Conservation (phyloP, 2,797 vertebrate species). For the Myripristis murdjan region DNA sequence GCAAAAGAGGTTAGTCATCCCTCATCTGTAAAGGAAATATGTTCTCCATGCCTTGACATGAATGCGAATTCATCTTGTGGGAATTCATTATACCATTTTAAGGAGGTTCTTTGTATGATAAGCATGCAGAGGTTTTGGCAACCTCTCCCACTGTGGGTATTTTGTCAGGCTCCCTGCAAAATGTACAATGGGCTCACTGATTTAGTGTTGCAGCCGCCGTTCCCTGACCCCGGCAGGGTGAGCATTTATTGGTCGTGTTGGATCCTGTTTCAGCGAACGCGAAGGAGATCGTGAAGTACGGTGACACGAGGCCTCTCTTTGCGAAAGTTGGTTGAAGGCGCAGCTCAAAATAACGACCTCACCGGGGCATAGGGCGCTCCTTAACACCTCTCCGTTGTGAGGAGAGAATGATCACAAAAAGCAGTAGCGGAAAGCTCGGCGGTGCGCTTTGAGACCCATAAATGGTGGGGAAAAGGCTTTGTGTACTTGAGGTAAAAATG, state of each 20-base stretch:
- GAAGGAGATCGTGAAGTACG: constrained; percentile 31
- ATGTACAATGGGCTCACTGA: constrained; percentile 63
- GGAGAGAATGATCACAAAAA: constrained; percentile 51
- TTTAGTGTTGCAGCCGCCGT: constrained; percentile 51
- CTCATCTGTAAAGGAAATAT: constrained; percentile 8
- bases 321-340: constrained; percentile 34
- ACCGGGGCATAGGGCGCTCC: constrained; percentile 35
- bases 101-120: constrained; percentile 49
- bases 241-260: constrained; percentile 27
- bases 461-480: constrained; percentile 36
- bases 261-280: constrained; percentile 47
- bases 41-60: constrained; percentile 32
- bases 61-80: constrained; percentile 44
- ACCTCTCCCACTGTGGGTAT: constrained; percentile 31
- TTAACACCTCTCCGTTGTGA: constrained; percentile 25
- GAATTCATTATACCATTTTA: constrained; percentile 46
- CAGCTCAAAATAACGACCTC: constrained; percentile 48
- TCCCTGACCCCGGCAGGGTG: constrained; percentile 35
- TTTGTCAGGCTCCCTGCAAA: constrained; percentile 45
- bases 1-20: neutral
- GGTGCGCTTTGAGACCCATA: constrained; percentile 42
- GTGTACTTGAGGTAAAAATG: constrained; percentile 32
- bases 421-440: constrained; percentile 21
- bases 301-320: constrained; percentile 24
- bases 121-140: constrained; percentile 56